Base-by-base conservation (phyloP, 2,888 invertebrate species). In the Dynastes hyllus region DNA sequence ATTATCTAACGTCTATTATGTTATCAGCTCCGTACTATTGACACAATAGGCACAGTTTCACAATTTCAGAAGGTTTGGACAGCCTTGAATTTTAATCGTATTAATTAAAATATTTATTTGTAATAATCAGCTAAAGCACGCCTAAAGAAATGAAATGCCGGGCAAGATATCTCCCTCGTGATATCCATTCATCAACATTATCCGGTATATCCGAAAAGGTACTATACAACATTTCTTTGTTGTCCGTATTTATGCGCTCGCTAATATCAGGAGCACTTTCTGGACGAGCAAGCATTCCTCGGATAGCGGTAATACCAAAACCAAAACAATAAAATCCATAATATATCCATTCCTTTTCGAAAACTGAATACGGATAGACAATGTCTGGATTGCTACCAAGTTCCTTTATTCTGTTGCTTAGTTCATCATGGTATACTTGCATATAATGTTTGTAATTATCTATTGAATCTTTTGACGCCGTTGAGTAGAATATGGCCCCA, bases 271-370 rank as follows among this genome's bases (percentile, higher is more conserved):
- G 70, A 32, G 16, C 61, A 22, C 22, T 29, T 61, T 61, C 61
- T 9, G 11, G 61, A 1, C 11, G 11, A 27, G 61, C 27, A 2
- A 29, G 27, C 22, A 29, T 27, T 22, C 61, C 22, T 9, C 40
- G 13, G 9, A 22, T 22, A n/a, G n/a, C 40, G 1, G 53, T 13
- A 16, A 53, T 5, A 4, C 45, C 11, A 11, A 73, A 40, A 11
- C 73, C 58, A 32, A 73, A 11, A 8, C 29, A n/a, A 16, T 40
- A 73, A 5, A 61, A 11, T 11, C 58, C 73, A 40, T 58, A 37
- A 40, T 22, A n/a, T 11, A n/a, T 61, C 58, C 58, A 58, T n/a
- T 73, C 58, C 16, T 58, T 40, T 73, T 73, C 73, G 37, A 73
- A 58, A 9, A 45, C 40, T 1, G 73, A 58, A n/a, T 22, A 37